phyloP scores from a whole-genome alignment of 1,140 invertebrate genomes.

The Oreohelix idahoensis region DNA sequence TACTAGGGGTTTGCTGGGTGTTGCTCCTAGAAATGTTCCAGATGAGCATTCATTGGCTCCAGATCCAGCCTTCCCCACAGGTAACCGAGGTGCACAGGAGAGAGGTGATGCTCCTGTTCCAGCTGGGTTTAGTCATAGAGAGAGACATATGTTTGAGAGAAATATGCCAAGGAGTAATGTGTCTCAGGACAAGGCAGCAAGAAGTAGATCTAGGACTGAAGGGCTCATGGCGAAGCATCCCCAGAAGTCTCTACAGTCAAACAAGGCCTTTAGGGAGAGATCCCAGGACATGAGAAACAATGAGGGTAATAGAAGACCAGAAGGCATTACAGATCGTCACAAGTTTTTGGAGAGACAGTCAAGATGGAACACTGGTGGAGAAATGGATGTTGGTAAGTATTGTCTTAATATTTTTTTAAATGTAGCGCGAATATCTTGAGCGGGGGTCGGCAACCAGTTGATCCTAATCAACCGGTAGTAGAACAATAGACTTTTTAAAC shows the following conservation, averaged over 20 bases:
- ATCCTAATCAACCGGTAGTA: no score
- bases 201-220: no score
- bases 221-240: no score
- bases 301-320: background rate
- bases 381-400: background rate
- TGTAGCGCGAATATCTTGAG: no score
- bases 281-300: background rate
- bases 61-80: background rate
- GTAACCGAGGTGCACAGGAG: no score
- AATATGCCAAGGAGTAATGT: background rate
- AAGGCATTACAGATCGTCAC: background rate
- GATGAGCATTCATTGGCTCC: background rate
- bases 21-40: background rate
- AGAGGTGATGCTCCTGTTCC: no score
- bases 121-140: no score
- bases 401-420: no score
- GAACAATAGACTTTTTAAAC: no score
- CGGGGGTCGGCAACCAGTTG: no score
- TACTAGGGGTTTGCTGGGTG: background rate
- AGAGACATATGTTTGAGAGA: background rate
- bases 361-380: background rate
- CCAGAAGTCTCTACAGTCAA: no score
- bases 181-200: background rate
- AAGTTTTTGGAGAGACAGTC: background rate
- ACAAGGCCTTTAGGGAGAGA: no score